A percentile compares a stretch with the other conserved stretches of the same genome.
Evolutionary conservation across 2,888 invertebrate genomes (phyloP).

Genomic region (Archips crataeganus): DNA sequence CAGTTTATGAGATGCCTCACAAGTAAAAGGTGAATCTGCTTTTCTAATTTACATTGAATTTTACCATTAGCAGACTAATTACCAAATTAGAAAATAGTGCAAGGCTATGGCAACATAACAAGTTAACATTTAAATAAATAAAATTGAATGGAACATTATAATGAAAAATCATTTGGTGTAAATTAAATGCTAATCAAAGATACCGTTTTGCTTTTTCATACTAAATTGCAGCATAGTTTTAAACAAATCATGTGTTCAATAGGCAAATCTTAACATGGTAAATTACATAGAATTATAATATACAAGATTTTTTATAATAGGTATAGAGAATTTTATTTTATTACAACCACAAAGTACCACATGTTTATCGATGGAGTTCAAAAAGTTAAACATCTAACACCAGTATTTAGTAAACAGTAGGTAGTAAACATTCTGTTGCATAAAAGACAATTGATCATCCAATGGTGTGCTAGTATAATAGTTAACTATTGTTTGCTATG

Average conservation of each 20-base stretch:
- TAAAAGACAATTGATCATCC: no score
- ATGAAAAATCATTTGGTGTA: neutral
- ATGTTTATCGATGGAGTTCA: no score
- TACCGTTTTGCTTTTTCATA: neutral
- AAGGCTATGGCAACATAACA: neutral
- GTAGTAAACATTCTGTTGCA: no score
- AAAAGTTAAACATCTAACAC: no score
- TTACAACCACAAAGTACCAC: no score
- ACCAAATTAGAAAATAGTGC: neutral
- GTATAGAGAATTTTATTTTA: neutral
- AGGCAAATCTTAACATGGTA: no score
- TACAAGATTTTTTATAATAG: neutral
- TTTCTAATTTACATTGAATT: constrained; percentile 2
- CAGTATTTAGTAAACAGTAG: no score
- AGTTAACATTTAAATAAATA: neutral
- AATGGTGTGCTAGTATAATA: no score
- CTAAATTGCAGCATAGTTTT: neutral
- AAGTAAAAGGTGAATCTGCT: neutral
- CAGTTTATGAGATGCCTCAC: neutral
- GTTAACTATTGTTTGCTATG: no score
- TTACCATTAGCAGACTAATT: neutral
- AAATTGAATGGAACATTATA: neutral
- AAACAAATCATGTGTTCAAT: no score
- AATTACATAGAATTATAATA: neutral
- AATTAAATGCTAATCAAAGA: neutral